Evolutionary conservation across 2,888 invertebrate genomes (phyloP).

Genomic region (Smittia aterrima): DNA sequence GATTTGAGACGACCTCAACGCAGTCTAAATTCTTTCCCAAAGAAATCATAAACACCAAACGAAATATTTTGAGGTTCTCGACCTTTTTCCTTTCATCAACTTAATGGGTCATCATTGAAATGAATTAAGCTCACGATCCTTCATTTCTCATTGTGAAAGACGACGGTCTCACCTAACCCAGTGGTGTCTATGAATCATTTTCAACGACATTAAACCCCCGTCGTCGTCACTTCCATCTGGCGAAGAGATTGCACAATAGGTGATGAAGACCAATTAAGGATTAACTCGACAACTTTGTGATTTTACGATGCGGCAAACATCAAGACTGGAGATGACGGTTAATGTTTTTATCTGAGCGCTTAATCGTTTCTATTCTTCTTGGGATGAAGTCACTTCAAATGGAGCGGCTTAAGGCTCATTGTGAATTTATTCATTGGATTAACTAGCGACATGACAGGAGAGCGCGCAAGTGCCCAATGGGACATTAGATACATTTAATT

Average conservation of each 20-base stretch:
- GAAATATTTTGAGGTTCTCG: background rate
- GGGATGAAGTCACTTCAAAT: no score
- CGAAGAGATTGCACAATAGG: background rate
- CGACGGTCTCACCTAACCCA: background rate
- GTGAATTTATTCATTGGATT: no score
- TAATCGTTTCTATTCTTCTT: no score
- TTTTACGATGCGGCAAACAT: background rate
- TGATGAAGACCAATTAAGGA: constrained; percentile 21
- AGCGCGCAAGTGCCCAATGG: no score
- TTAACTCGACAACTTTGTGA: constrained; percentile 11
- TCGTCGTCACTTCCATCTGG: background rate
- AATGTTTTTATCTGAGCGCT: background rate
- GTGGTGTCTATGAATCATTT: background rate
- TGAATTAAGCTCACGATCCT: background rate
- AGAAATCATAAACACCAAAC: background rate
- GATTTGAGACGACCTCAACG: no score
- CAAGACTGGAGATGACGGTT: background rate
- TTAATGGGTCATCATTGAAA: constrained; percentile 10
- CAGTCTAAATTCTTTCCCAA: no score
- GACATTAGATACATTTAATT: background rate
- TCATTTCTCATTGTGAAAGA: background rate
- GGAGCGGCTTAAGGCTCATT: no score
- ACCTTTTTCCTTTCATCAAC: background rate
- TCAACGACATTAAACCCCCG: background rate
- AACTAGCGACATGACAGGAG: no score